These are phyloP conservation scores for Strigops habroptila DNA, from an alignment of 2,113 vertebrate genomes.

Conservation along the genomic window DNA sequence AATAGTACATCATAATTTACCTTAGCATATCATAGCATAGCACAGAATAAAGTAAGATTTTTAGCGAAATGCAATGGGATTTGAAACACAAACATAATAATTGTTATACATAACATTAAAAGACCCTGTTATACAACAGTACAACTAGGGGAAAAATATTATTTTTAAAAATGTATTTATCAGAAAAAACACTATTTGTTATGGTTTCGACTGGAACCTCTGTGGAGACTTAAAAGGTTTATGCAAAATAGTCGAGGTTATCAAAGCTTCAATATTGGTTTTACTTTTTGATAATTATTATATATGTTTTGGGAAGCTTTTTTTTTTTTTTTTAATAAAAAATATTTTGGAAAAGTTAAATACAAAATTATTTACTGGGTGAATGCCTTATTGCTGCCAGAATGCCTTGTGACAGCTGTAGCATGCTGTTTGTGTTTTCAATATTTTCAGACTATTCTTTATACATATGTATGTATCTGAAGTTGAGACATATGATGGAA, in stretches of 20 bases:
- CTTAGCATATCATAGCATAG: neutral
- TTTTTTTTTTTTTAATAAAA: neutral
- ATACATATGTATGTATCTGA: neutral
- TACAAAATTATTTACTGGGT: neutral
- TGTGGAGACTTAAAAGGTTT: neutral
- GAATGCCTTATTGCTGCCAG: neutral
- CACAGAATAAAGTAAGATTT: neutral
- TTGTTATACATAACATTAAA: neutral
- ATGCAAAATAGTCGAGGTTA: neutral
- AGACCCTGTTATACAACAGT: neutral
- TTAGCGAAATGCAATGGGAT: neutral
- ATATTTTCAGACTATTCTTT: neutral
- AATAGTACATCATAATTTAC: neutral
- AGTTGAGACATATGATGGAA: neutral
- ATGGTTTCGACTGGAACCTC: neutral
- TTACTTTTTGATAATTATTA: neutral
- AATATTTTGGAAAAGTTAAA: neutral
- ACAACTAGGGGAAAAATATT: neutral
- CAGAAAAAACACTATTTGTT: neutral
- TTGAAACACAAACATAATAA: neutral
- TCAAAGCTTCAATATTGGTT: neutral
- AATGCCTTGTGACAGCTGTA: neutral
- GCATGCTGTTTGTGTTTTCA: neutral
- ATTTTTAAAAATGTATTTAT: neutral
- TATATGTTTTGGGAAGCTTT: neutral